These are phyloP conservation scores for Calosoma granatense DNA, from an alignment of 1,140 invertebrate genomes.

Conservation along the genomic window DNA sequence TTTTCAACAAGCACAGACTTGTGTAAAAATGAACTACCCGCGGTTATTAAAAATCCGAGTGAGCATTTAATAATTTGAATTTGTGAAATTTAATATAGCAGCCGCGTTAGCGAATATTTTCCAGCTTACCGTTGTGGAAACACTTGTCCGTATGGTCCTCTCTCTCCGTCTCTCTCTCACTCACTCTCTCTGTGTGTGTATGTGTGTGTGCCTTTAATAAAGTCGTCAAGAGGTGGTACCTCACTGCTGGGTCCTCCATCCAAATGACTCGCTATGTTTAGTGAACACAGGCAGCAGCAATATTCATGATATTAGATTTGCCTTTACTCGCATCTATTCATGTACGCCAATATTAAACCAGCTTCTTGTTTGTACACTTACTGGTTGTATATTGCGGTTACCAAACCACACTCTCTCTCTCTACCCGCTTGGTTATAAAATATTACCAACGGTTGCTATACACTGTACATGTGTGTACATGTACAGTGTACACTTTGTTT, in stretches of 20 bases:
- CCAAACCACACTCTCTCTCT: too few species aligned
- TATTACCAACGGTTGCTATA: too few species aligned
- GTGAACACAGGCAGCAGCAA: not conserved
- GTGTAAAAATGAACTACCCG: too few species aligned
- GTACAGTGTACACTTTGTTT: too few species aligned
- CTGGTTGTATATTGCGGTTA: too few species aligned
- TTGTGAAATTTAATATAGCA: too few species aligned
- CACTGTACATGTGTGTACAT: too few species aligned
- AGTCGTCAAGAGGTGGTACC: not conserved
- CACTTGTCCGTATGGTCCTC: not conserved
- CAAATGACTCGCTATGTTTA: not conserved
- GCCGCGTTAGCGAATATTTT: not conserved
- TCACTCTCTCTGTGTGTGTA: too few species aligned
- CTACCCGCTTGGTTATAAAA: too few species aligned
- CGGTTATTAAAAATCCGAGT: too few species aligned
- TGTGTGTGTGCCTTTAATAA: not conserved
- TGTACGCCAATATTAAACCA: slow-evolving; percentile 15
- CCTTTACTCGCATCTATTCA: not conserved
- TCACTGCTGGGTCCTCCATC: not conserved
- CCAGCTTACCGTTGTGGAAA: not conserved
- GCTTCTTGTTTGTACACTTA: slow-evolving; percentile 15
- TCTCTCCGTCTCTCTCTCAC: not conserved
- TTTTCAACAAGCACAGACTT: too few species aligned
- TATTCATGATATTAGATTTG: not conserved
- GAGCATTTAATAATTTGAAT: too few species aligned